phyloP scores from a whole-genome alignment of 2,113 vertebrate genomes.

The Percopsis transmontana region DNA sequence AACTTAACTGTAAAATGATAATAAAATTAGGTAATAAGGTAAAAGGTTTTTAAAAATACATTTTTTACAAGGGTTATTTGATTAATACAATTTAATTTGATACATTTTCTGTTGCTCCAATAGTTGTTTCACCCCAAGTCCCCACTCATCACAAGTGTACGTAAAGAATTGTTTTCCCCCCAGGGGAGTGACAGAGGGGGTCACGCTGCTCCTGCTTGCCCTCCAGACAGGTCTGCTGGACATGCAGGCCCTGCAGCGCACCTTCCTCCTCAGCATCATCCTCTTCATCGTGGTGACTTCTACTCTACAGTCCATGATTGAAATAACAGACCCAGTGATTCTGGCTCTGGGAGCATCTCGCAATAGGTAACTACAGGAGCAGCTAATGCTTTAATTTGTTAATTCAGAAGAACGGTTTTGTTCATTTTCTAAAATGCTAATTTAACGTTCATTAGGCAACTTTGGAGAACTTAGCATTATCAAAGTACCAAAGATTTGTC shows the following conservation, averaged over 20 bases:
- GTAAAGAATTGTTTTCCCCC: background rate
- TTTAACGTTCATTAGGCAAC: too few species aligned
- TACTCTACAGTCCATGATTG: constrained; percentile 88
- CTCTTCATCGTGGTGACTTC: constrained; percentile 89
- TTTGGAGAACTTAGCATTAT: too few species aligned
- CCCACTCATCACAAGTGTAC: too few species aligned
- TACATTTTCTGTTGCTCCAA: background rate
- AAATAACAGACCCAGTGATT: constrained; percentile 85
- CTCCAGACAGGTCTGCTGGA: constrained; percentile 87
- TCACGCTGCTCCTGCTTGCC: constrained; percentile 85
- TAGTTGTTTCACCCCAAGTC: too few species aligned
- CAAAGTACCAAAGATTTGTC: too few species aligned
- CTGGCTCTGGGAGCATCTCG: constrained; percentile 83
- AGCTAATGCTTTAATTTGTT: background rate
- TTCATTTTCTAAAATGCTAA: too few species aligned
- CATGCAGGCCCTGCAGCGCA: constrained; percentile 84
- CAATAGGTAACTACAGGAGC: constrained; percentile 73
- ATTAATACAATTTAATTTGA: too few species aligned
- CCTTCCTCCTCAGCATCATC: constrained; percentile 91
- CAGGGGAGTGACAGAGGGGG: constrained; percentile 86
- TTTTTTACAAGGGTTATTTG: too few species aligned
- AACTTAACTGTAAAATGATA: too few species aligned
- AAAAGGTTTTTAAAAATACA: too few species aligned
- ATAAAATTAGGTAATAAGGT: too few species aligned
- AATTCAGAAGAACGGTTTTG: background rate